phyloP scores from a whole-genome alignment of 2,888 invertebrate genomes.

The Calliphora vomitoria region DNA sequence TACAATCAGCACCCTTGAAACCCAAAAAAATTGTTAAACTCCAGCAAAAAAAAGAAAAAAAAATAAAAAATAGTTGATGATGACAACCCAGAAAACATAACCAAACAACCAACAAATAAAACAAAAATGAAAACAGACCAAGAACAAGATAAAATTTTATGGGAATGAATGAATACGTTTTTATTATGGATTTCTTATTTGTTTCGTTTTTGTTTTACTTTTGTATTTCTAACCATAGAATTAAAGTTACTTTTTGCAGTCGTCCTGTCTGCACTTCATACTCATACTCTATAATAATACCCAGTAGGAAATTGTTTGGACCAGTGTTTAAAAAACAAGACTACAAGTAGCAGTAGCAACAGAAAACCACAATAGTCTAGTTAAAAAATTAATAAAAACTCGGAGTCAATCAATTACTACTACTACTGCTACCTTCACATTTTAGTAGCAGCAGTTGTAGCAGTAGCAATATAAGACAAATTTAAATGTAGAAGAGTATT shows the following conservation, averaged over 20 bases:
- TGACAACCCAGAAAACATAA: slow-evolving; percentile 68
- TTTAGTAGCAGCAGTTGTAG: too few relatives aligned
- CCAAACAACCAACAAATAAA: slow-evolving; percentile 59
- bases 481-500: too few relatives aligned
- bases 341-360: too few relatives aligned
- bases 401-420: too few relatives aligned
- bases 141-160: slow-evolving; percentile 69
- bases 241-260: slow-evolving; percentile 64
- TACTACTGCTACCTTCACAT: too few relatives aligned
- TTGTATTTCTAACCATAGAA: slow-evolving; percentile 54
- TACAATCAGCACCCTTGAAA: slow-evolving; percentile 71
- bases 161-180: slow-evolving; percentile 72
- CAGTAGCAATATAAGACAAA: too few relatives aligned
- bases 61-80: slow-evolving; percentile 64
- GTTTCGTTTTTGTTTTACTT: slow-evolving; percentile 32
- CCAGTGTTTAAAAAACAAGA: too few relatives aligned
- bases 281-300: slow-evolving; percentile 4
- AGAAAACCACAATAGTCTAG: too few relatives aligned
- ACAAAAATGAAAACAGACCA: slow-evolving; percentile 55
- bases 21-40: slow-evolving; percentile 27
- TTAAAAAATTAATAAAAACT: too few relatives aligned
- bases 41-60: background rate
- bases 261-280: slow-evolving; percentile 66
- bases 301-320: slow-evolving; percentile 42
- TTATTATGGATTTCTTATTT: slow-evolving; percentile 70